Conservation (phyloP, 2,113 vertebrate species). For the Lophura nycthemera region DNA sequence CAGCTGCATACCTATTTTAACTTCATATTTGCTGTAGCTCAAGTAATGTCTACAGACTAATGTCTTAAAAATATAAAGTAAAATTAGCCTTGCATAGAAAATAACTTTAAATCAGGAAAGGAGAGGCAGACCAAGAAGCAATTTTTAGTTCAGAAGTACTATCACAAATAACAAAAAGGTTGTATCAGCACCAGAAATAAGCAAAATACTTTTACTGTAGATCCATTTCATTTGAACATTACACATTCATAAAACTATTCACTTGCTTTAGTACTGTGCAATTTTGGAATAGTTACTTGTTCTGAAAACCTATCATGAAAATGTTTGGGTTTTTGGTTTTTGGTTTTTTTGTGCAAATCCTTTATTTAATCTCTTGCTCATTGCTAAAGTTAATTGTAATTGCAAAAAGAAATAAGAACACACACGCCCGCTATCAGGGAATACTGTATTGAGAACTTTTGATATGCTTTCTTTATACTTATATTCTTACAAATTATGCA, state of each 20-base stretch:
- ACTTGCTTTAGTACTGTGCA: background rate
- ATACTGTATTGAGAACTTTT: background rate
- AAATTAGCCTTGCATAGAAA: background rate
- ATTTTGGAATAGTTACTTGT: background rate
- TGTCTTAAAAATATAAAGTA: background rate
- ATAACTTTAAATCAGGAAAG: background rate
- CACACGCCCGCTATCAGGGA: background rate
- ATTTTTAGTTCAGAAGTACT: background rate
- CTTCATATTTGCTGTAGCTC: background rate
- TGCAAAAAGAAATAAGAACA: background rate
- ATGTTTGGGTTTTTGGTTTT: background rate
- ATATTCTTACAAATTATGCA: constrained; percentile 45
- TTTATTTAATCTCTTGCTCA: constrained; percentile 5
- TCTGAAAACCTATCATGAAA: background rate
- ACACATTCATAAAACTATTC: background rate
- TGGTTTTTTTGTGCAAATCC: background rate
- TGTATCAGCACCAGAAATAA: background rate
- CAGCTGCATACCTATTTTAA: background rate
- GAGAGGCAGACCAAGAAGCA: background rate
- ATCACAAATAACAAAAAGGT: background rate
- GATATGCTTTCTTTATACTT: constrained; percentile 16
- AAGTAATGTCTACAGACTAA: background rate
- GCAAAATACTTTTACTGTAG: background rate
- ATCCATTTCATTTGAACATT: background rate
- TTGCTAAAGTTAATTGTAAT: background rate